Conservation (phyloP, 2,113 vertebrate genomes). For the Gasterosteus aculeatus region DNA sequence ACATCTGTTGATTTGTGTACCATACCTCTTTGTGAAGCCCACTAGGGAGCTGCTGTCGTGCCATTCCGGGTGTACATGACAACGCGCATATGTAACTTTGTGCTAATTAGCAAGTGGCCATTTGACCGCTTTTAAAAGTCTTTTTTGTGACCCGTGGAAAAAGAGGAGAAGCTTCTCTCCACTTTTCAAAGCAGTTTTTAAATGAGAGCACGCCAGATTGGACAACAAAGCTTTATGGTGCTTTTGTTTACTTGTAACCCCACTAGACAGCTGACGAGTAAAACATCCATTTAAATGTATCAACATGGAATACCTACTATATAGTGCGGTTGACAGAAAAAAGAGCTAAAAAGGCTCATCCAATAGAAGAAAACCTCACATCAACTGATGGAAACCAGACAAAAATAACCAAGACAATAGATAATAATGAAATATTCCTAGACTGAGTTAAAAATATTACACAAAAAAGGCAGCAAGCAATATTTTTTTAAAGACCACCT, state of each 20-base stretch:
- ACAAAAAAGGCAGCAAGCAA: slow-evolving; percentile 14
- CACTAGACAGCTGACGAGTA: background rate
- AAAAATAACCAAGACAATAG: slow-evolving; percentile 30
- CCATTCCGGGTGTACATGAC: slow-evolving; percentile 62
- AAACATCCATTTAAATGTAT: background rate
- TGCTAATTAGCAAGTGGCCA: slow-evolving; percentile 60
- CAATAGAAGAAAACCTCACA: background rate
- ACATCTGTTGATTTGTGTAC: slow-evolving; percentile 75
- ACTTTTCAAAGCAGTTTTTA: slow-evolving; percentile 4
- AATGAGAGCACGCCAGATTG: background rate
- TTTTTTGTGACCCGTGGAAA: slow-evolving; percentile 32
- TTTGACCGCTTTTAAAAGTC: slow-evolving; percentile 39
- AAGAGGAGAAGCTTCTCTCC: background rate
- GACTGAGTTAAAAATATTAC: slow-evolving; percentile 31
- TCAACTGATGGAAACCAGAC: slow-evolving; percentile 6
- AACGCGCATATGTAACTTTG: slow-evolving; percentile 50
- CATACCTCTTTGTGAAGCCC: slow-evolving; percentile 56
- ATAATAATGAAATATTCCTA: background rate
- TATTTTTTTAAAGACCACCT: slow-evolving; percentile 24
- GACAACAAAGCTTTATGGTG: background rate
- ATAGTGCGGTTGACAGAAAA: slow-evolving; percentile 1
- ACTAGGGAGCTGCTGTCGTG: slow-evolving; percentile 67
- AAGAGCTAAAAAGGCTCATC: background rate
- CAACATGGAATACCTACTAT: background rate
- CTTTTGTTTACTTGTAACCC: background rate